These are phyloP conservation scores for Alosa alosa DNA, from an alignment of 2,113 vertebrate genomes.

Conservation along the genomic window DNA sequence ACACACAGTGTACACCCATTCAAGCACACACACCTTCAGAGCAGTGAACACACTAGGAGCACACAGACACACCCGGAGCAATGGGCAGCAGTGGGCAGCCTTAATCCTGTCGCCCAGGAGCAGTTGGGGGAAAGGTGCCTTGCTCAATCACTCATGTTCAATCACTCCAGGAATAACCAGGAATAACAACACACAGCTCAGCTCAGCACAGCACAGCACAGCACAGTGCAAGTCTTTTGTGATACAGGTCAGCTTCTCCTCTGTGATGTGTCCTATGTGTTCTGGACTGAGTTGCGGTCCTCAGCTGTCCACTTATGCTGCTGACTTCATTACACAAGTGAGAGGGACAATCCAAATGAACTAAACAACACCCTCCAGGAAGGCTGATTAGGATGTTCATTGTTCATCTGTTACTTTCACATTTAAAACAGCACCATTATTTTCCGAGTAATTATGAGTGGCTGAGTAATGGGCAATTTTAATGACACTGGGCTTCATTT, in stretches of 20 bases:
- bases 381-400: slow-evolving; percentile 68
- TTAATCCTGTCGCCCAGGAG: too few relatives aligned
- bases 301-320: slow-evolving; percentile 43
- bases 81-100: too few relatives aligned
- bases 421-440: slow-evolving; percentile 57
- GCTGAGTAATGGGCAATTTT: slow-evolving; percentile 58
- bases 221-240: neutral
- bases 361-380: slow-evolving; percentile 59
- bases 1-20: too few relatives aligned
- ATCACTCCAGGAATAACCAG: too few relatives aligned
- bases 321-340: slow-evolving; percentile 60
- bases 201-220: neutral
- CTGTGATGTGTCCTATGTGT: neutral
- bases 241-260: neutral
- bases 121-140: too few relatives aligned
- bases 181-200: too few relatives aligned
- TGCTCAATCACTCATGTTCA: too few relatives aligned
- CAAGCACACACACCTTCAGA: too few relatives aligned
- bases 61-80: too few relatives aligned
- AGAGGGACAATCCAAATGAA: slow-evolving; percentile 58
- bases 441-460: slow-evolving; percentile 60
- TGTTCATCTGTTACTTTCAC: slow-evolving; percentile 57
- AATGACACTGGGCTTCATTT: slow-evolving; percentile 59
- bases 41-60: too few relatives aligned
- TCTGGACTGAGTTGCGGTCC: neutral